A percentile compares a stretch with the other conserved stretches of the same genome.
Conservation (phyloP, 2,888 invertebrate species). For the Glyphotaelius pellucidus region DNA sequence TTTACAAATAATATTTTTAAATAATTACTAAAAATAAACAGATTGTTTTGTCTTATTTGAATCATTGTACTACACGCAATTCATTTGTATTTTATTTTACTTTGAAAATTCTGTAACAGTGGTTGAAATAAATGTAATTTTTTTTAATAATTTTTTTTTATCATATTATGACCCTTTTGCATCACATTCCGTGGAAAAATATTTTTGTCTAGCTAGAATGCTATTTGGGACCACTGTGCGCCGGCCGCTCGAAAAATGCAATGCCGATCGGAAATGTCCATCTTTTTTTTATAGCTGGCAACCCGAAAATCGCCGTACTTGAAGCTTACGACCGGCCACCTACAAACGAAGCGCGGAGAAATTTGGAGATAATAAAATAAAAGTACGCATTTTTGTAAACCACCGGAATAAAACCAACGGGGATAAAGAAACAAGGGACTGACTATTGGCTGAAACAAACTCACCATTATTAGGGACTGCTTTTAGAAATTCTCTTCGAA, state of each 20-base stretch:
- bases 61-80: too few species aligned
- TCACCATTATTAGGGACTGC: neutral
- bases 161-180: too few species aligned
- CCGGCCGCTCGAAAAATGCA: conserved; percentile 40
- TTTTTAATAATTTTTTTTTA: too few species aligned
- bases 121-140: too few species aligned
- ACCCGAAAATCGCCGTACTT: neutral
- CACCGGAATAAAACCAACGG: neutral
- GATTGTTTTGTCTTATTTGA: too few species aligned
- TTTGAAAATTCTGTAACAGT: too few species aligned
- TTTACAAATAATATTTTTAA: too few species aligned
- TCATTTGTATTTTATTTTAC: too few species aligned
- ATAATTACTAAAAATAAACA: too few species aligned
- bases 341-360: neutral
- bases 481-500: neutral
- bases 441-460: neutral
- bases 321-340: conserved; percentile 19
- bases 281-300: conserved; percentile 26
- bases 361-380: neutral
- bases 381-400: neutral
- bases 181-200: too few species aligned
- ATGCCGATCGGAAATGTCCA: conserved; percentile 22
- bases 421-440: neutral
- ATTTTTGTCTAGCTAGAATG: too few species aligned
- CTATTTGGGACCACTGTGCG: too few species aligned